These are phyloP conservation scores for Leucozona laternaria DNA, from an alignment of 2,888 invertebrate species.

Conservation along the genomic window DNA sequence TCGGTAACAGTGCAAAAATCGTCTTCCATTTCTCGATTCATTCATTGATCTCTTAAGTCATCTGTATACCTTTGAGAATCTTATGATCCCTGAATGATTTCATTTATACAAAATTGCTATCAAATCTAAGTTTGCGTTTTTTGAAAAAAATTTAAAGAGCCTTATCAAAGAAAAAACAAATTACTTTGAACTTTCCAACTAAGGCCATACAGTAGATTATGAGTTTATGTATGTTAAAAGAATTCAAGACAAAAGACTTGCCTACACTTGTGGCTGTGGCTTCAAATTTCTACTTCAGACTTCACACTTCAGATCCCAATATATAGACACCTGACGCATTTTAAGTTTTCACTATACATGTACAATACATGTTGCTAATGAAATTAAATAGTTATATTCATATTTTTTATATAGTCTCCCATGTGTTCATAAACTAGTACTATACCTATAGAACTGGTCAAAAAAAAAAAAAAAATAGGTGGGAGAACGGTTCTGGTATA, in stretches of 20 bases:
- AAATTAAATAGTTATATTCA: not conserved
- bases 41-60: too few species aligned
- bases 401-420: not conserved
- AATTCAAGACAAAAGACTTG: not conserved
- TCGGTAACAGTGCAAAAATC: too few species aligned
- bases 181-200: not conserved
- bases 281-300: not conserved
- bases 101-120: too few species aligned
- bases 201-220: not conserved
- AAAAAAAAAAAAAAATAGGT: not conserved
- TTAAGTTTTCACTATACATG: not conserved
- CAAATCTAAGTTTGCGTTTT: too few species aligned
- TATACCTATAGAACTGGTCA: not conserved
- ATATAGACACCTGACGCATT: not conserved
- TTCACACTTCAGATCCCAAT: not conserved
- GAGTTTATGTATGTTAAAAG: not conserved
- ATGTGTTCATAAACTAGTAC: not conserved
- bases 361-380: not conserved
- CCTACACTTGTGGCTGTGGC: not conserved
- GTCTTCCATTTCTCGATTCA: too few species aligned
- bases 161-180: not conserved
- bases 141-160: too few species aligned
- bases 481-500: not conserved
- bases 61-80: too few species aligned
- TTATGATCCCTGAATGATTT: too few species aligned